phyloP scores from a whole-genome alignment of 1,140 invertebrate genomes.

The Coenobita brevimanus region DNA sequence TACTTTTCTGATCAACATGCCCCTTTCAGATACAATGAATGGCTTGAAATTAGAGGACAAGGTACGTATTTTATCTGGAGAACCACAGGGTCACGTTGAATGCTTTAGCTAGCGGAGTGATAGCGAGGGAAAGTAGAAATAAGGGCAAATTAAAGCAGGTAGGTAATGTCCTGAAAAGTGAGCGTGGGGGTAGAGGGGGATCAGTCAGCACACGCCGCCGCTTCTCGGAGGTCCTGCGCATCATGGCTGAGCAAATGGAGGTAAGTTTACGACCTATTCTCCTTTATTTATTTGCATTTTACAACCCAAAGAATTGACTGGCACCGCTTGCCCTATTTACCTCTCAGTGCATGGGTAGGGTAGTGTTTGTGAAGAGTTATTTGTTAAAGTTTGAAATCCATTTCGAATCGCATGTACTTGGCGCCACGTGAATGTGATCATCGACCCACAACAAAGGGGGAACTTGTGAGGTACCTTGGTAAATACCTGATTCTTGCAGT shows the following conservation, averaged over 20 bases:
- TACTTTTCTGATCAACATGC: constrained; percentile 43
- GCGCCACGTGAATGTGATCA: constrained; percentile 52
- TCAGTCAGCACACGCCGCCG: neutral
- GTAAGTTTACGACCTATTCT: constrained; percentile 16
- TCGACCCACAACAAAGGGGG: constrained; percentile 59
- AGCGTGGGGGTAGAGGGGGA: neutral
- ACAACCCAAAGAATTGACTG: too few relatives aligned
- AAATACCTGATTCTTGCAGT: neutral
- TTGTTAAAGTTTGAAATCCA: neutral
- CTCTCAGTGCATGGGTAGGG: too few relatives aligned
- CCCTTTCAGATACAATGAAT: constrained; percentile 46
- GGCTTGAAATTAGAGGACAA: constrained; percentile 35
- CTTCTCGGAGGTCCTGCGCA: constrained; percentile 24
- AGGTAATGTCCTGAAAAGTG: neutral
- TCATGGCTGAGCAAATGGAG: constrained; percentile 60
- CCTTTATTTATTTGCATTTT: too few relatives aligned
- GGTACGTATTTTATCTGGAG: constrained; percentile 24
- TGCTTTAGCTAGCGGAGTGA: neutral
- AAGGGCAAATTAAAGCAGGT: neutral
- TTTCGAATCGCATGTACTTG: constrained; percentile 38
- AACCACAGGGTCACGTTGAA: neutral
- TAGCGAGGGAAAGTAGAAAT: neutral
- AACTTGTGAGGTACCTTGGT: neutral
- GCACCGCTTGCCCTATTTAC: too few relatives aligned
- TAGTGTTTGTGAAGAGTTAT: neutral